Conservation (phyloP, 2,113 vertebrate species). For the Sander vitreus region DNA sequence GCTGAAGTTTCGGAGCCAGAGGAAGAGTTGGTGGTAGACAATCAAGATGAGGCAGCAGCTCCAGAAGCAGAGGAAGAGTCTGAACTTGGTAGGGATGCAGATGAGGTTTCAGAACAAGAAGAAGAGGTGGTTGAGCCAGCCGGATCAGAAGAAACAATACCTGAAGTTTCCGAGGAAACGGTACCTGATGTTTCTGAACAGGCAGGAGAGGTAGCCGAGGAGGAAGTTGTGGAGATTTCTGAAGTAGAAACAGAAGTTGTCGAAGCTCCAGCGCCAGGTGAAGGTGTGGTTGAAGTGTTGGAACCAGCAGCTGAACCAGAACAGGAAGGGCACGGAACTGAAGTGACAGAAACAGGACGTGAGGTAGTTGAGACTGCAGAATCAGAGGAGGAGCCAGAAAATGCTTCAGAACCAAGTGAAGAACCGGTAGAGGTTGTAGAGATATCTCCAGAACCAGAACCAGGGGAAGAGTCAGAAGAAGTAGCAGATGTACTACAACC, state of each 20-base stretch:
- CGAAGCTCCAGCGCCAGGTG: not conserved
- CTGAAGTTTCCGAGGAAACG: not conserved
- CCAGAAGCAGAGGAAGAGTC: slow-evolving; percentile 14
- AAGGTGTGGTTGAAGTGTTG: not conserved
- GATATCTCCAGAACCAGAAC: not conserved
- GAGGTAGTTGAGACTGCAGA: slow-evolving; percentile 3
- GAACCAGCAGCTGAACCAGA: slow-evolving; percentile 4
- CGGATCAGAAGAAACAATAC: not conserved
- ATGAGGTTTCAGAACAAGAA: slow-evolving; percentile 10
- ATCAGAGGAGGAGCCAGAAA: slow-evolving; percentile 11
- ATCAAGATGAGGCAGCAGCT: too few relatives aligned
- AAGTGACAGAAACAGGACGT: slow-evolving; percentile 2
- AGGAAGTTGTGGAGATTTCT: not conserved
- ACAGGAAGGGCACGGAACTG: not conserved
- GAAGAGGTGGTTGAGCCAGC: not conserved
- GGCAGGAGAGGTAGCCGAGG: too few relatives aligned
- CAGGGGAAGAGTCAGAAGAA: not conserved
- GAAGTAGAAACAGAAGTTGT: not conserved
- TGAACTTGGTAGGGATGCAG: not conserved
- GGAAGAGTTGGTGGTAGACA: too few relatives aligned
- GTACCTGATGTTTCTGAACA: not conserved
- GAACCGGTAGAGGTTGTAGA: slow-evolving; percentile 4
- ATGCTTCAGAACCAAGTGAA: slow-evolving; percentile 5
- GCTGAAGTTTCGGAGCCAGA: too few relatives aligned
- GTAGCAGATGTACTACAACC: not conserved